phyloP scores from a whole-genome alignment of 1,140 invertebrate species.

The Drosophila nannoptera region DNA sequence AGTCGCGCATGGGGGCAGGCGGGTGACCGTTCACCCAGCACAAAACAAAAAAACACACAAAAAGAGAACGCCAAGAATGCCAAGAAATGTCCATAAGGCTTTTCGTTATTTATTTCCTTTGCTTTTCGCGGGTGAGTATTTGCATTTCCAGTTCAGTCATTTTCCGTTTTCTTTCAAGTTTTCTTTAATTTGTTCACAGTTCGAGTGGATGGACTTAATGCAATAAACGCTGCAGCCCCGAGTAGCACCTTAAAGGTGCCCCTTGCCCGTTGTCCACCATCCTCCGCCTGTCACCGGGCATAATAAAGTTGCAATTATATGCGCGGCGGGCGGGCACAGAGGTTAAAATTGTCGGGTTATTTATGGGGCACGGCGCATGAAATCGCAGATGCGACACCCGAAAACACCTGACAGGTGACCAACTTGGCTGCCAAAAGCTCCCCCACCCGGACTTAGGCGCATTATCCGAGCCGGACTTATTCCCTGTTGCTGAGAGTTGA shows the following conservation, averaged over 20 bases:
- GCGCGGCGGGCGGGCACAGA: slow-evolving; percentile 1
- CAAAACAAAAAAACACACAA: background rate
- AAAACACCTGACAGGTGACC: too few species aligned
- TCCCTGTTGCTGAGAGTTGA: too few species aligned
- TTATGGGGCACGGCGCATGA: slow-evolving; percentile 4
- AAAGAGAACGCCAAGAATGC: slow-evolving; percentile 28
- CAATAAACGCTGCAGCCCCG: background rate
- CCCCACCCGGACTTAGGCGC: too few species aligned
- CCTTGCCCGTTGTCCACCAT: too few species aligned
- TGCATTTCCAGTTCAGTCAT: slow-evolving; percentile 31
- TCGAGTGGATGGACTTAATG: slow-evolving; percentile 16
- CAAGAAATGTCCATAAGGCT: slow-evolving; percentile 33
- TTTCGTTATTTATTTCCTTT: slow-evolving; percentile 16
- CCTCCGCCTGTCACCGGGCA: background rate
- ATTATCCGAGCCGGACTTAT: too few species aligned
- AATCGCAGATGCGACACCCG: slow-evolving; percentile 10
- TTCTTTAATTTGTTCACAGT: slow-evolving; percentile 9
- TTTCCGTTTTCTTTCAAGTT: slow-evolving; percentile 30
- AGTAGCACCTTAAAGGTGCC: background rate
- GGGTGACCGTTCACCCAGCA: background rate
- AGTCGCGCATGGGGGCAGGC: too few species aligned
- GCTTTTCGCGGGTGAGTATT: slow-evolving; percentile 2
- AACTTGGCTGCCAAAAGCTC: too few species aligned
- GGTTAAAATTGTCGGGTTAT: slow-evolving; percentile 5
- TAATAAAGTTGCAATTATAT: slow-evolving; percentile 29